Evolutionary conservation across 2,888 invertebrate species (phyloP).

Genomic region (Mechanitis mazaeus): DNA sequence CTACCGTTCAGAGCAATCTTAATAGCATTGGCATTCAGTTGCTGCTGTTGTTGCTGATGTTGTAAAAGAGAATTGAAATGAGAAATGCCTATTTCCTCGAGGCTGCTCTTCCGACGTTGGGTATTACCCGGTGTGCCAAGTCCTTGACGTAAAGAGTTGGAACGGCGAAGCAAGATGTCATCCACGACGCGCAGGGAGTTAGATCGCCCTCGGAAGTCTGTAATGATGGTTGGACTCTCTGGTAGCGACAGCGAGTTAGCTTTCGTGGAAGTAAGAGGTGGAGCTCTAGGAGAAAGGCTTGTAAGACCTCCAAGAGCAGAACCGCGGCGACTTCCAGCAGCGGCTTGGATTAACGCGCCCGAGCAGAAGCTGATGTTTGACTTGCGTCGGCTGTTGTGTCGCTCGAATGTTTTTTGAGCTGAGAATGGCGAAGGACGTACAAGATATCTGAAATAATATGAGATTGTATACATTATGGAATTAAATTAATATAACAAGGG

Average conservation of each 20-base stretch:
- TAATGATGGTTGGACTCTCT: constrained; percentile 90
- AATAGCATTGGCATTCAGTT: constrained; percentile 84
- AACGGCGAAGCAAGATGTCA: constrained; percentile 87
- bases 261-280: constrained; percentile 88
- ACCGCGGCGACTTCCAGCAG: constrained; percentile 80
- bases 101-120: constrained; percentile 86
- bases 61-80: constrained; percentile 84
- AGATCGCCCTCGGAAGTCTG: constrained; percentile 87
- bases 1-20: constrained; percentile 91
- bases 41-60: constrained; percentile 71
- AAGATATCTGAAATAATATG: constrained; percentile 80
- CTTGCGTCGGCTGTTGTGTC: constrained; percentile 92
- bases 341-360: constrained; percentile 81
- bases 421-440: constrained; percentile 97
- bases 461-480: neutral
- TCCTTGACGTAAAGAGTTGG: constrained; percentile 90
- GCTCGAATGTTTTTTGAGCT: constrained; percentile 94
- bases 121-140: constrained; percentile 76
- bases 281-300: constrained; percentile 77
- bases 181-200: constrained; percentile 92
- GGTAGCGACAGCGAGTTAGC: constrained; percentile 93
- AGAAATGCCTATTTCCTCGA: constrained; percentile 90
- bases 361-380: constrained; percentile 95
- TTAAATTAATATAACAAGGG: too few relatives aligned
- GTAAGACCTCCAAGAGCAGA: constrained; percentile 81